These are phyloP conservation scores for Iguana delicatissima DNA, from an alignment of 2,797 vertebrate genomes.

Conservation along the genomic window DNA sequence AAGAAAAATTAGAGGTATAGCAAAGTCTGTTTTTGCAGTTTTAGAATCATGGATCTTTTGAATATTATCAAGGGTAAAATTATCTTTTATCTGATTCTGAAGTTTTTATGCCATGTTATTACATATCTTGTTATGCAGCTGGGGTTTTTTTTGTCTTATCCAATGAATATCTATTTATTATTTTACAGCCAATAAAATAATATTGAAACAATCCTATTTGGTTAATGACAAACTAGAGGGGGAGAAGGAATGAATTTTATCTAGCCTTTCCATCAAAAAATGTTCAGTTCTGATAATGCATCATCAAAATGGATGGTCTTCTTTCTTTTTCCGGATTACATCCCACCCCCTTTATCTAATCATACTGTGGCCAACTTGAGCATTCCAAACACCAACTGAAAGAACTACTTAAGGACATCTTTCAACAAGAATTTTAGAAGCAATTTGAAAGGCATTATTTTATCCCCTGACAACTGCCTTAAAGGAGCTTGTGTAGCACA, in stretches of 20 bases:
- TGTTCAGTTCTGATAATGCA: neutral
- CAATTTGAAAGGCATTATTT: constrained; percentile 14
- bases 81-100: neutral
- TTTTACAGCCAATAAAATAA: constrained; percentile 29
- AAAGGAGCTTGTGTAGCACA: constrained; percentile 30
- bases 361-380: constrained; percentile 37
- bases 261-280: constrained; percentile 43
- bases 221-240: neutral
- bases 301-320: neutral
- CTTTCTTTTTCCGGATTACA: rapidly evolving
- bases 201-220: constrained; percentile 11
- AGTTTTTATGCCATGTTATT: neutral
- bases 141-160: neutral
- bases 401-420: constrained; percentile 21
- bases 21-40: constrained; percentile 8
- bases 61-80: neutral
- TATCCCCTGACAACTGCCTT: constrained; percentile 8
- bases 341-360: constrained; percentile 16
- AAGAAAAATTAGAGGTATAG: neutral
- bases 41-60: constrained; percentile 33
- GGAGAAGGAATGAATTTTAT: constrained; percentile 17
- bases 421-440: neutral
- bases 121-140: neutral
- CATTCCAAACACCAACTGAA: constrained; percentile 39
- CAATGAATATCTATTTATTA: constrained; percentile 19